Base-by-base conservation (phyloP, 2,888 invertebrate species). In the Chromoteleia sp. region DNA sequence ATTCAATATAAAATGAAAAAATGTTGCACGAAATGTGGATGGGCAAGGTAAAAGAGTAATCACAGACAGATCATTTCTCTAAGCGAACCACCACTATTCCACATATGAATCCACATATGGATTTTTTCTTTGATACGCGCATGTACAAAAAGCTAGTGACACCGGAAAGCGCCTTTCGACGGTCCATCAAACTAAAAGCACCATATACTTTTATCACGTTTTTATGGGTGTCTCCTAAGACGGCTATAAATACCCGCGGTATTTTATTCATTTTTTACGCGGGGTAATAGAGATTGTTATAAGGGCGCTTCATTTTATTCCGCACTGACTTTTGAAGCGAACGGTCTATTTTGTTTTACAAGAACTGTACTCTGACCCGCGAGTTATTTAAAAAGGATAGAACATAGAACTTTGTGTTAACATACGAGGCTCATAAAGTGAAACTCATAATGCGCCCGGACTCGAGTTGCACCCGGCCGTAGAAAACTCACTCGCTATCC, bases 201-300 rank as follows among this genome's bases (percentile, higher is more conserved):
- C 61, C 36, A 41, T 68, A 70, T 36, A 77, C 70, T 61, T 77
- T 61, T 77, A 77, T 77, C 70, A 68, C 61, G 15, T 21, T 77
- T 77, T 77, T 77, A 77, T 48, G 15, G 61, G 8, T 77, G 54
- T 77, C 68, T 76, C 15, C 59, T 76, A 59, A 59, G 76, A 59
- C 33, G 41, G 7, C 12, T 52, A 68, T 76, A 68, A 76, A 68
- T 75, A 75, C 33, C 19, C 14, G 29, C 8, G 21, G 54, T 41
- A 50, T 75, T 50, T 56, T 75, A 65, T 68, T 52, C 58, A 76
- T 68, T 75, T 75, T 75, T 71, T 70, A 71, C 21, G 14, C 29
- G 3, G n/a, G 17, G 59, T 59, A 54, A 75, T 65, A 65, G 48
- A 56, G 45, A 45, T 48, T 65, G 50, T 25, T 59, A 12, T 36